Evolutionary conservation across 2,888 invertebrate species (phyloP).

Genomic region (Rhynchonema sp.): DNA sequence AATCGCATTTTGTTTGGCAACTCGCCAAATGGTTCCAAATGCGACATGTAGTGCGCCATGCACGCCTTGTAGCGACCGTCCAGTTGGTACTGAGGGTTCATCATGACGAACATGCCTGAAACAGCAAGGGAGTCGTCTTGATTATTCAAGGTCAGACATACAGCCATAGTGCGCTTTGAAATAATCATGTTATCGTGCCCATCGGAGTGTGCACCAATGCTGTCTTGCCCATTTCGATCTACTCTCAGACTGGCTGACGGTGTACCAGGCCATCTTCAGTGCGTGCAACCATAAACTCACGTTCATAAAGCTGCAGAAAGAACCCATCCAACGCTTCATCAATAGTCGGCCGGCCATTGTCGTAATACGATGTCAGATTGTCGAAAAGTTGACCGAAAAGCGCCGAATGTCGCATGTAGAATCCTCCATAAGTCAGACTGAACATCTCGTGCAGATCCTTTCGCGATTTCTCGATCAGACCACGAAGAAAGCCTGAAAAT

Average conservation of each 20-base stretch:
- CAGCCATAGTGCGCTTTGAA: no score
- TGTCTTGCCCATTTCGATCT: no score
- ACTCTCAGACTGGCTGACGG: no score
- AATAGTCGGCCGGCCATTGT: not conserved
- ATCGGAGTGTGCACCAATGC: no score
- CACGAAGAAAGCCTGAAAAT: not conserved
- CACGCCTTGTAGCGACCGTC: constrained; percentile 50
- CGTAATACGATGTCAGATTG: not conserved
- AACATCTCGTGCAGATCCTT: not conserved
- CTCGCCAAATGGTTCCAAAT: constrained; percentile 78
- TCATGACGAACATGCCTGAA: not conserved
- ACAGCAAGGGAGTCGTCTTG: no score
- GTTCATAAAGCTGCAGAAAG: not conserved
- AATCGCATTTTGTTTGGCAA: constrained; percentile 74
- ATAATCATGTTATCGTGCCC: no score
- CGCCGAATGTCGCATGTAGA: not conserved
- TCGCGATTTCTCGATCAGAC: not conserved
- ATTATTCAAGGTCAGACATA: no score
- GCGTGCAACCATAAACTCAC: not conserved
- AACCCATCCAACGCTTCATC: not conserved
- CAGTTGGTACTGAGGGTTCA: not conserved
- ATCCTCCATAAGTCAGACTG: not conserved
- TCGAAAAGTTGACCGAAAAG: not conserved
- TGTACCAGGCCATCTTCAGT: no score
- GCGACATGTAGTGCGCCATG: constrained; percentile 72